Evolutionary conservation across 2,888 invertebrate species (phyloP).

Genomic region (Barypeithes pellucidus): DNA sequence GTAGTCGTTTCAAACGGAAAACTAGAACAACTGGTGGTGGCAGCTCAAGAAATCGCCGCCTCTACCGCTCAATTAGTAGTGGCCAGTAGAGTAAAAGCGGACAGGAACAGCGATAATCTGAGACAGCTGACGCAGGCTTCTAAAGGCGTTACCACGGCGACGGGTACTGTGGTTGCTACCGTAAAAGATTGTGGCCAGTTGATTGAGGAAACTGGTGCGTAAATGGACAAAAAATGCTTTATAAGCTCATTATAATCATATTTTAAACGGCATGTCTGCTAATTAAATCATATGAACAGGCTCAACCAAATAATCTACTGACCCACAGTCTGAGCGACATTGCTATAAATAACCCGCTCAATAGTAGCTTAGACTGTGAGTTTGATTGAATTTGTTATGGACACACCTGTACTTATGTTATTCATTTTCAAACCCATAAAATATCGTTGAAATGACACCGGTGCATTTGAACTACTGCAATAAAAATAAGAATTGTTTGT

Average conservation of each 20-base stretch:
- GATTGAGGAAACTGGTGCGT: constrained; percentile 84
- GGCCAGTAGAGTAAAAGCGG: constrained; percentile 96
- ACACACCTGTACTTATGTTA: too few species aligned
- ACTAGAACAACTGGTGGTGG: constrained; percentile 94
- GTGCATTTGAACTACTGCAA: background rate
- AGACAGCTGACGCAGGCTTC: constrained; percentile 89
- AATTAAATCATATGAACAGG: too few species aligned
- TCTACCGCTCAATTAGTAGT: constrained; percentile 98
- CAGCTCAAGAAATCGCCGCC: constrained; percentile 96
- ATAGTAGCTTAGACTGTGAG: too few species aligned
- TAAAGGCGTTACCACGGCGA: constrained; percentile 88
- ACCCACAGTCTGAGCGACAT: too few species aligned
- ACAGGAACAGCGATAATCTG: constrained; percentile 85
- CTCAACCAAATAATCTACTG: too few species aligned
- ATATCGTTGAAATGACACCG: too few species aligned
- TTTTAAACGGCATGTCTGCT: too few species aligned
- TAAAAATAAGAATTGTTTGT: too few species aligned
- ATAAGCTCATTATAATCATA: background rate
- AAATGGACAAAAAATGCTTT: background rate
- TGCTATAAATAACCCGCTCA: too few species aligned
- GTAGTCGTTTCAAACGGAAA: constrained; percentile 90
- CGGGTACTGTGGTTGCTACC: constrained; percentile 86
- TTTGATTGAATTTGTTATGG: too few species aligned
- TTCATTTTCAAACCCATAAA: too few species aligned
- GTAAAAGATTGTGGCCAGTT: constrained; percentile 91